phyloP scores from a whole-genome alignment of 2,797 vertebrate species.

The Carcharodon carcharias region DNA sequence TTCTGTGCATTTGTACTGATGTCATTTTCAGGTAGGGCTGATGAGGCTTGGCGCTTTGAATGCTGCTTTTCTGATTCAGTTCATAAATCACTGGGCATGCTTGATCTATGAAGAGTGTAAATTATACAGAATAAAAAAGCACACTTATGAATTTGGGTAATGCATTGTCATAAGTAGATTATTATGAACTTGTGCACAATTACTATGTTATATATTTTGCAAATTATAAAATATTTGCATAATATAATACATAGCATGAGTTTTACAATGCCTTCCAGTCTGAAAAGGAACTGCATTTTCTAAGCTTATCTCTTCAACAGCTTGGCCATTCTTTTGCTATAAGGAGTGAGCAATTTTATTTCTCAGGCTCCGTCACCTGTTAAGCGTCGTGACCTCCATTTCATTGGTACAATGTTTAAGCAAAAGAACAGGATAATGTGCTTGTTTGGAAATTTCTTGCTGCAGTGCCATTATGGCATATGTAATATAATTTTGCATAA shows the following conservation, averaged over 20 bases:
- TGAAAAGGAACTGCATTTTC: not conserved
- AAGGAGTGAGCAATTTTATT: not conserved
- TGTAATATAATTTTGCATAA: not conserved
- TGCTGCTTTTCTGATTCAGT: not conserved
- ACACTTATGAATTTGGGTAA: not conserved
- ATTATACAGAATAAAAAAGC: not conserved
- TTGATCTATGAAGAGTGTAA: not conserved
- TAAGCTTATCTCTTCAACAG: not conserved
- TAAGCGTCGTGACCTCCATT: not conserved
- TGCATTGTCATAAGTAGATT: not conserved
- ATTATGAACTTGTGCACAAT: not conserved
- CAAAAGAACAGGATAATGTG: not conserved
- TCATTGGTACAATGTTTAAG: not conserved
- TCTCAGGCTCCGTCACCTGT: not conserved
- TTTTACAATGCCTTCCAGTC: not conserved
- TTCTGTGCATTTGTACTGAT: not conserved
- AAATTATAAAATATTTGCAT: not conserved
- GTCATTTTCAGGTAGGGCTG: not conserved
- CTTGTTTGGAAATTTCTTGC: not conserved
- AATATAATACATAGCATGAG: not conserved
- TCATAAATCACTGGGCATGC: not conserved
- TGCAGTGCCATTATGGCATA: not conserved
- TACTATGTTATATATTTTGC: not conserved
- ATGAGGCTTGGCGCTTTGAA: not conserved
- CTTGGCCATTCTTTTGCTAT: not conserved